phyloP scores from a whole-genome alignment of 1,140 invertebrate species.

The Hylaeus anthracinus region DNA sequence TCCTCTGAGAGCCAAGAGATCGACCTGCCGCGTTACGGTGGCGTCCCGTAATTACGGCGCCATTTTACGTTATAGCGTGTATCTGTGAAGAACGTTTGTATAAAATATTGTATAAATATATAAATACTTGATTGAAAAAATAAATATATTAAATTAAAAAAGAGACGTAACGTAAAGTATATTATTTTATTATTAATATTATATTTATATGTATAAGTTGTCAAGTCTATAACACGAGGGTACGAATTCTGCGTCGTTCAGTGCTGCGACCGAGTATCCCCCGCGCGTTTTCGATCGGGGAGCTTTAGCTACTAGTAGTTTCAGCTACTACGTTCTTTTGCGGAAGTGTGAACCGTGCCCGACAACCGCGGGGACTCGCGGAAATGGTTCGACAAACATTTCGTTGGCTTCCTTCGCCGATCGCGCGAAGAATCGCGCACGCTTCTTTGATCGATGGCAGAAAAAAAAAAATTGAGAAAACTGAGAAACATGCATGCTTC shows the following conservation, averaged over 20 bases:
- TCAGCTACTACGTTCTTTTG: neutral
- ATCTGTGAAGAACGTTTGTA: conserved; percentile 74
- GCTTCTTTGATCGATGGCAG: neutral
- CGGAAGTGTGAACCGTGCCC: neutral
- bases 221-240: conserved; percentile 63
- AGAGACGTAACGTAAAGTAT: conserved; percentile 75
- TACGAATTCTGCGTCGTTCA: conserved; percentile 39
- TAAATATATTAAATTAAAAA: conserved; percentile 81
- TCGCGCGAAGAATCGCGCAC: neutral
- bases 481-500: conserved; percentile 1
- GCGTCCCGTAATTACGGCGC: conserved; percentile 49
- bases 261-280: conserved; percentile 18
- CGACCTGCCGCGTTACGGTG: conserved; percentile 66
- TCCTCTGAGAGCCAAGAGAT: conserved; percentile 79
- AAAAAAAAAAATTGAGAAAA: neutral
- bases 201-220: conserved; percentile 53
- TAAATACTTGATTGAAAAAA: conserved; percentile 80
- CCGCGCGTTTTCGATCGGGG: neutral
- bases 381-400: neutral
- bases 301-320: neutral
- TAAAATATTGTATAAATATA: conserved; percentile 81
- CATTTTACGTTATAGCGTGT: conserved; percentile 49
- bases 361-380: neutral
- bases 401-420: neutral
- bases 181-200: conserved; percentile 67